Evolutionary conservation across 53 echinoderm and acorn worm genomes (phyloP), one percentile per base, ranked within the genome.

Genomic region (Temnopleurus reevesii): DNA sequence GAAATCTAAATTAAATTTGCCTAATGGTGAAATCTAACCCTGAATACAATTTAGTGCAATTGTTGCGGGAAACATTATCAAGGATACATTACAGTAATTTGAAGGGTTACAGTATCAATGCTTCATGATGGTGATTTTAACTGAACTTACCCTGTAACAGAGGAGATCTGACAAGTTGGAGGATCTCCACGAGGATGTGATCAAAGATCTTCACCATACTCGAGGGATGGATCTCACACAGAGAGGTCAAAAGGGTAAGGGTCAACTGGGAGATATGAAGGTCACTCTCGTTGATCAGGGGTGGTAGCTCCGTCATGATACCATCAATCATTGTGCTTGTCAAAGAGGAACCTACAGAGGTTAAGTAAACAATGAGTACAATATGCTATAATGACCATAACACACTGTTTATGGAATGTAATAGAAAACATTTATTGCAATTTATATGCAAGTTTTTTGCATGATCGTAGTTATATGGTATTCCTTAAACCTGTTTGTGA

Each of bases 241-340:
- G 90, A 5, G 99, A 99, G 65, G 96, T 96, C 95, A 99, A 86
- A 28, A 99, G 96, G 90, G 93, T 88, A 83, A 99, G 92, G 77
- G 99, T 96, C 63, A 99, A 54, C 99, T 99, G 99, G 18, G 99
- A 99, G 80, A 99, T 95, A 54, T 99, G 99, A 13, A 99, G 96
- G 91, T 99, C 99, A 88, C 94, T 96, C 55, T 99, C 99, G 76
- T 93, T 99, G 88, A 99, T 94, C 51, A 99, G 91, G 5, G 99
- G 99, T 12, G 99, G 96, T 13, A 95, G 65, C 76, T 99, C 99
- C 0, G 96, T 87, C 91, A 99, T 80, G 55, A 99, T 92, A 23
- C 96, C 99, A 85, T 99, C 94, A 19, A 99, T 94, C 96, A 99
- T 96, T 25, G 93, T 89, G 53, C 90, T 94, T 13, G 99, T 96